phyloP scores from a whole-genome alignment of 1,140 invertebrate species.

The Galendromus occidentalis region DNA sequence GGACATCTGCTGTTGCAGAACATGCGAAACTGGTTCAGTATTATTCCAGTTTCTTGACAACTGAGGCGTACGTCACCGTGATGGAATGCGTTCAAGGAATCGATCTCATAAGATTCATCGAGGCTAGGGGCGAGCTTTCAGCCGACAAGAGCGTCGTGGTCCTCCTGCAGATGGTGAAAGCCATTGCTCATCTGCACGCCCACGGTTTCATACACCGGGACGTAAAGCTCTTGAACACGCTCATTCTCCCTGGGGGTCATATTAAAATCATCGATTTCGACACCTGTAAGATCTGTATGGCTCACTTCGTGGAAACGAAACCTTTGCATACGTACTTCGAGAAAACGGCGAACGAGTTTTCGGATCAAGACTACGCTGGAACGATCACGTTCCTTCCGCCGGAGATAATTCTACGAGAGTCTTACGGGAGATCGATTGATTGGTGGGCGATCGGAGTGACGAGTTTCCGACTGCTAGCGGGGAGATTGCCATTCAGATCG shows the following conservation, averaged over 20 bases:
- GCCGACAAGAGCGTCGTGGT: not conserved
- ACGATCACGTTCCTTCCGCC: not conserved
- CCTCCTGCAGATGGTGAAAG: not conserved
- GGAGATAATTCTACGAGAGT: not conserved
- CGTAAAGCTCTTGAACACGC: not conserved
- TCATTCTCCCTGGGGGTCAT: not conserved
- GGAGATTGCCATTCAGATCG: not conserved
- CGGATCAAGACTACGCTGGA: not conserved
- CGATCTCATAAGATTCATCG: not conserved
- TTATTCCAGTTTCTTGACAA: not conserved
- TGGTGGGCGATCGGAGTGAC: constrained; percentile 5
- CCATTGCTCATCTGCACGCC: not conserved
- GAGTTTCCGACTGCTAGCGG: not conserved
- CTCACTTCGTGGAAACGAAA: not conserved
- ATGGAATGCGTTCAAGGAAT: not conserved
- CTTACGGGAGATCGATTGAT: not conserved
- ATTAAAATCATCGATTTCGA: constrained; percentile 6
- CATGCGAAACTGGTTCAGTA: not conserved
- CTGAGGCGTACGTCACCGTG: not conserved
- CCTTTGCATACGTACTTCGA: not conserved
- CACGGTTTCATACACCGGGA: constrained; percentile 2
- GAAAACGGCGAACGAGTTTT: not conserved
- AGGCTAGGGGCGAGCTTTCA: not conserved
- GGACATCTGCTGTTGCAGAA: not conserved
- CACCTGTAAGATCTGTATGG: not conserved